Conservation (phyloP, 2,888 invertebrate genomes). For the Lasioglossum villosulum region DNA sequence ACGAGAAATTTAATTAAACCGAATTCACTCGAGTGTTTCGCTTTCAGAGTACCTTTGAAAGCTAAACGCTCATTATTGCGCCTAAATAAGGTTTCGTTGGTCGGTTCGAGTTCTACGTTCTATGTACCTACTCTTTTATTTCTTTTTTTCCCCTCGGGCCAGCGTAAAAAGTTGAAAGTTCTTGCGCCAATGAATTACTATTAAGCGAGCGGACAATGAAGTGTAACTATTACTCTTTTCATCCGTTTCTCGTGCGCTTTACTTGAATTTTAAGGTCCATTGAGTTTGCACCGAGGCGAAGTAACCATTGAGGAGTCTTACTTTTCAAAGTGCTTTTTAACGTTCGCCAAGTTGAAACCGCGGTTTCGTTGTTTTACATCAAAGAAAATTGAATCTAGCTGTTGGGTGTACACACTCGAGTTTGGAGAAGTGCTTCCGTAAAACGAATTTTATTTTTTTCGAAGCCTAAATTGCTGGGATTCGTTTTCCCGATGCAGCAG, state of each 20-base stretch:
- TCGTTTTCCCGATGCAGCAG: neutral
- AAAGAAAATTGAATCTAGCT: neutral
- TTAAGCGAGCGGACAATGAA: neutral
- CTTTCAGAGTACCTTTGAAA: conserved; percentile 24
- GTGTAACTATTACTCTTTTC: neutral
- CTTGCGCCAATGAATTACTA: conserved; percentile 4
- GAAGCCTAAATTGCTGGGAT: neutral
- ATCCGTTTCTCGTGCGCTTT: neutral
- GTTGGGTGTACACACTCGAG: neutral
- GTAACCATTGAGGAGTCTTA: neutral
- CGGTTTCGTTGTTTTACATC: neutral
- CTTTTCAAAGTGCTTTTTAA: neutral
- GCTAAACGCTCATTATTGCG: conserved; percentile 7
- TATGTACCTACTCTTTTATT: neutral
- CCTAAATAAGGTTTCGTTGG: conserved; percentile 12
- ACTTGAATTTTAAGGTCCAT: conserved; percentile 7
- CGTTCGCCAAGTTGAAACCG: neutral
- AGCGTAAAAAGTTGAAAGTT: neutral
- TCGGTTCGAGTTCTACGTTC: neutral
- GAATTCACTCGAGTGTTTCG: conserved; percentile 35
- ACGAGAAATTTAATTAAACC: conserved; percentile 38
- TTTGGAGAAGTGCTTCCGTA: neutral
- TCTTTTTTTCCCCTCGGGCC: neutral
- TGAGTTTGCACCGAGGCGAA: neutral
- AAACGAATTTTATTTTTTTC: neutral